A percentile compares a stretch with the other conserved stretches of the same genome.
phyloP scores from a whole-genome alignment of 1,140 invertebrate species.

The Drosophila paulistorum region DNA sequence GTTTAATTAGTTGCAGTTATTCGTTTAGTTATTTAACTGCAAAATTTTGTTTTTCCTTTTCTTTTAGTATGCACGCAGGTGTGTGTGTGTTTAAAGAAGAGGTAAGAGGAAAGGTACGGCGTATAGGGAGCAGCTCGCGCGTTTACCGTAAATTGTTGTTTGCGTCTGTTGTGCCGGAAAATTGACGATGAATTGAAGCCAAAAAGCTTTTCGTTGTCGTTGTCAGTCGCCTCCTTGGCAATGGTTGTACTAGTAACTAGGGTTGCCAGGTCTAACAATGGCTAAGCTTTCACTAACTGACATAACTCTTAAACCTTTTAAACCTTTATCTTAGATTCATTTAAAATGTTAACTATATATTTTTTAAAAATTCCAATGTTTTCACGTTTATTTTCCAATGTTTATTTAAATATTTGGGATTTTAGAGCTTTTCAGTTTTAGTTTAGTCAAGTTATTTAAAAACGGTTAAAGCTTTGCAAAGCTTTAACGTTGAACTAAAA shows the following conservation, averaged over 20 bases:
- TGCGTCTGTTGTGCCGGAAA: conserved; percentile 83
- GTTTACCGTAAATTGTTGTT: conserved; percentile 58
- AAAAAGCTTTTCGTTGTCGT: conserved; percentile 65
- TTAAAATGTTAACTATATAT: neutral
- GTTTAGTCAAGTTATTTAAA: neutral
- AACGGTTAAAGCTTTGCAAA: neutral
- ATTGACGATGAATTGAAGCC: conserved; percentile 76
- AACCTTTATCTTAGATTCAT: too few species aligned
- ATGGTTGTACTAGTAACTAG: conserved; percentile 20
- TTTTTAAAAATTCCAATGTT: neutral
- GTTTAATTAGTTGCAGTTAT: conserved; percentile 33
- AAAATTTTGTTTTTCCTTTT: conserved; percentile 50
- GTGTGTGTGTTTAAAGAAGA: neutral
- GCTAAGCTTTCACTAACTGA: neutral
- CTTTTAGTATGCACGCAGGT: neutral
- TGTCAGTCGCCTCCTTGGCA: conserved; percentile 50
- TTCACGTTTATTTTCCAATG: neutral
- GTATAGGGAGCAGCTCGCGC: conserved; percentile 44
- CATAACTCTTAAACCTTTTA: too few species aligned
- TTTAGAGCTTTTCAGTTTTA: neutral
- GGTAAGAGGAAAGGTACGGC: neutral
- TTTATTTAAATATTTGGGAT: neutral
- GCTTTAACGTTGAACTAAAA: conserved; percentile 1
- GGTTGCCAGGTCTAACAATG: conserved; percentile 30
- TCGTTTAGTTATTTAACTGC: conserved; percentile 28